A percentile compares a stretch with the other conserved stretches of the same genome.
Conservation (phyloP, 1,140 invertebrate genomes). For the Tetranychus urticae region DNA sequence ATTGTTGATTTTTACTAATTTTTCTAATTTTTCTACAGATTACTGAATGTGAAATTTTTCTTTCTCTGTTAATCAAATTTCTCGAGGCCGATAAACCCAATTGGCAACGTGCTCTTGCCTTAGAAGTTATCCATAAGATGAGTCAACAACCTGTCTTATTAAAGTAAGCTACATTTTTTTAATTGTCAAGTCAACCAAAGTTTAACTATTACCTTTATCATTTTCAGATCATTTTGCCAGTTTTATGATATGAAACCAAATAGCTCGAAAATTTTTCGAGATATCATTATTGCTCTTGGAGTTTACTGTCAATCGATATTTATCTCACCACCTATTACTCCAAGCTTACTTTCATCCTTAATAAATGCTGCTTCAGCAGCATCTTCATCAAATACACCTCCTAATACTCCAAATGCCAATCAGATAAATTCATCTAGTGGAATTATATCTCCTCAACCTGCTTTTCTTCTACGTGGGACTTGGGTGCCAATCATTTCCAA, state of each 20-base stretch:
- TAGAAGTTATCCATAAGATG: constrained; percentile 88
- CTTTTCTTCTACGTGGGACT: constrained; percentile 72
- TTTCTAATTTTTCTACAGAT: constrained; percentile 30
- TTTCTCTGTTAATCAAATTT: constrained; percentile 88
- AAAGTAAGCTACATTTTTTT: constrained; percentile 20
- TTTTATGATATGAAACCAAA: constrained; percentile 82
- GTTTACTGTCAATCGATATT: constrained; percentile 87
- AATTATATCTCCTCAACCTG: constrained; percentile 58
- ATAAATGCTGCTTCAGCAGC: constrained; percentile 7
- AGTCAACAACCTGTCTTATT: constrained; percentile 58
- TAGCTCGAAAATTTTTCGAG: constrained; percentile 70
- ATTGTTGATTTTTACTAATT: neutral
- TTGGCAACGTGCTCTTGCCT: constrained; percentile 78
- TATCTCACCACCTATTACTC: constrained; percentile 21
- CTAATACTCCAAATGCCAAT: constrained; percentile 36
- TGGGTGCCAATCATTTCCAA: constrained; percentile 65
- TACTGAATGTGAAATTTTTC: constrained; percentile 94
- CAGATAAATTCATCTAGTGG: constrained; percentile 34
- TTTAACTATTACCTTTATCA: neutral
- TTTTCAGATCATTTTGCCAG: constrained; percentile 49
- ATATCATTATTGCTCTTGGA: constrained; percentile 81
- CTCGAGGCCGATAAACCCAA: constrained; percentile 80
- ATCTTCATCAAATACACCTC: constrained; percentile 16
- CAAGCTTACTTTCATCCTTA: constrained; percentile 9
- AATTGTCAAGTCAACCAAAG: no score